Evolutionary conservation across 1,140 invertebrate genomes (phyloP).

Genomic region (Doryteuthis pealeii): DNA sequence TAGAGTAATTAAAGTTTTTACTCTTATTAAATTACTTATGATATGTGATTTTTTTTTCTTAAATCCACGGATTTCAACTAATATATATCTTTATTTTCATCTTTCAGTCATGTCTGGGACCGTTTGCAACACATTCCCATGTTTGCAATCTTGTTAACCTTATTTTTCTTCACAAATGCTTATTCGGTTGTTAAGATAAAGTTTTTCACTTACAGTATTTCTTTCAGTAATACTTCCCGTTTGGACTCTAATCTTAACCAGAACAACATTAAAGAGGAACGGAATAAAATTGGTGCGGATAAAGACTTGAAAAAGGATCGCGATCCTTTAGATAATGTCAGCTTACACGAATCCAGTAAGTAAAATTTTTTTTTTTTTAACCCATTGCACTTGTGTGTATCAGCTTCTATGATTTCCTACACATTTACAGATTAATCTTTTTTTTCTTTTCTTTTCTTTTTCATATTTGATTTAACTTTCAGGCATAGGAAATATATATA

Average conservation of each 20-base stretch:
- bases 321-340: conserved; percentile 15
- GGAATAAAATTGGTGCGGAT: conserved; percentile 42
- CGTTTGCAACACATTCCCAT: not conserved
- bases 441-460: too few species aligned
- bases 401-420: too few species aligned
- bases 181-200: conserved; percentile 21
- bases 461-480: too few species aligned
- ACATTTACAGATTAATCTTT: too few species aligned
- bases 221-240: conserved; percentile 48
- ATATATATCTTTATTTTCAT: not conserved
- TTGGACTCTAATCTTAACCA: conserved; percentile 47
- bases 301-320: conserved; percentile 26
- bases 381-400: too few species aligned
- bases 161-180: conserved; percentile 3
- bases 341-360: conserved; percentile 15
- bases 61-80: too few species aligned
- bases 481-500: too few species aligned
- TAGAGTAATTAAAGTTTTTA: too few species aligned
- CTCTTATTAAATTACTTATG: too few species aligned
- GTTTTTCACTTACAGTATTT: conserved; percentile 51
- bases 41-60: too few species aligned
- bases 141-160: not conserved
- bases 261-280: conserved; percentile 53
- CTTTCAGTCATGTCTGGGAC: not conserved
- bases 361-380: too few species aligned